Evolutionary conservation across 2,797 vertebrate genomes (phyloP).

Genomic region (Coccyzus lansbergi): DNA sequence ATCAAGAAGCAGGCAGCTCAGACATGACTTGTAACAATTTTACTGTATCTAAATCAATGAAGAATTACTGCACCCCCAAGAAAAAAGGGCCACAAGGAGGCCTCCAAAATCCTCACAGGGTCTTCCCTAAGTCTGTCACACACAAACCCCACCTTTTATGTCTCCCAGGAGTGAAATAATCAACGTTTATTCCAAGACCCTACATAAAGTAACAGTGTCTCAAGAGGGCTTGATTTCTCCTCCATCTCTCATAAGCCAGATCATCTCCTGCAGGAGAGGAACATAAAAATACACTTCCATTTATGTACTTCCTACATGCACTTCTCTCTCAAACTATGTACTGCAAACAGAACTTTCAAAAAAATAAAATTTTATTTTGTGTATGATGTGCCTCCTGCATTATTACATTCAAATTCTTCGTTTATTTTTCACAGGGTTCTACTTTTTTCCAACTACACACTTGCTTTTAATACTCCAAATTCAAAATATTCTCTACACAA

Average conservation of each 20-base stretch:
- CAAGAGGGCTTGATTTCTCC: not conserved
- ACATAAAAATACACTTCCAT: not conserved
- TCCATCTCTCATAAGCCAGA: not conserved
- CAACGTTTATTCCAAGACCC: not conserved
- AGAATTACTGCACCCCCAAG: not conserved
- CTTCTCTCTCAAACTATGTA: not conserved
- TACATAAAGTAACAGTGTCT: not conserved
- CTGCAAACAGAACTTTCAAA: not conserved
- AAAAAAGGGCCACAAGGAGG: not conserved
- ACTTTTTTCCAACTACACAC: not conserved
- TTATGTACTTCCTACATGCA: not conserved
- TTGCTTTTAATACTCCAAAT: constrained; percentile 18
- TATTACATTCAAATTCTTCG: not conserved
- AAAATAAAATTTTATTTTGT: not conserved
- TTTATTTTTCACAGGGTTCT: not conserved
- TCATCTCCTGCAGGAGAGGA: not conserved
- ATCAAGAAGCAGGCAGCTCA: not conserved
- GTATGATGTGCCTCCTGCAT: not conserved
- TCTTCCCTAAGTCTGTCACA: not conserved
- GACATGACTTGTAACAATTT: not conserved
- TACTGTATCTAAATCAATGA: not conserved
- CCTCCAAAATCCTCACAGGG: not conserved
- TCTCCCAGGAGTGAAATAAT: not conserved
- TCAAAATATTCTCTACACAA: not conserved
- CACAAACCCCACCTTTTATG: not conserved